Conservation (phyloP, 92 coral and sea anemone species). For the Porites rus region DNA sequence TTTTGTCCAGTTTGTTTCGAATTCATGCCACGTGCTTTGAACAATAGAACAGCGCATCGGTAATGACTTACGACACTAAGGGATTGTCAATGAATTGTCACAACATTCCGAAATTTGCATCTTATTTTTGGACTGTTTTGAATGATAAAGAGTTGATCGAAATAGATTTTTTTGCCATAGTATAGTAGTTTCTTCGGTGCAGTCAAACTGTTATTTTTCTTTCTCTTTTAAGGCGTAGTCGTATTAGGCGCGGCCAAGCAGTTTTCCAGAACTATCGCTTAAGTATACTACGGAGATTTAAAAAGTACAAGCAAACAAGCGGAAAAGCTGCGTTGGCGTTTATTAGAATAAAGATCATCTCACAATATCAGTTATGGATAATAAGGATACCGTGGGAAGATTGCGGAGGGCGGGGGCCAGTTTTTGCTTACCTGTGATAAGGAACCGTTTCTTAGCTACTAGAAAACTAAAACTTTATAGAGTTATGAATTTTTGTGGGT, state of each 20-base stretch:
- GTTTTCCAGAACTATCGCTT: background rate
- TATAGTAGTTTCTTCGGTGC: background rate
- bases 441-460: constrained; percentile 40
- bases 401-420: constrained; percentile 22
- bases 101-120: constrained; percentile 86
- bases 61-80: constrained; percentile 84
- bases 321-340: constrained; percentile 36
- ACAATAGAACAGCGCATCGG: constrained; percentile 89
- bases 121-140: constrained; percentile 58
- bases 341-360: constrained; percentile 18
- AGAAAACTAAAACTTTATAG: background rate
- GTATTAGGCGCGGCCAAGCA: background rate
- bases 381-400: constrained; percentile 27
- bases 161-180: constrained; percentile 15
- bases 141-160: constrained; percentile 54
- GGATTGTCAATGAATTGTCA: constrained; percentile 90
- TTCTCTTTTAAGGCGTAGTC: no score
- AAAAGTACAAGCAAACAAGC: constrained; percentile 5
- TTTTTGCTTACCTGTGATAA: background rate
- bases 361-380: constrained; percentile 1
- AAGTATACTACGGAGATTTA: background rate
- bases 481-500: background rate
- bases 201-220: no score
- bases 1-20: constrained; percentile 63
- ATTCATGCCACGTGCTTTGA: constrained; percentile 97